A percentile compares a stretch with the other conserved stretches of the same genome.
Conservation (phyloP, 2,797 vertebrate genomes). For the Lacerta bilineata region DNA sequence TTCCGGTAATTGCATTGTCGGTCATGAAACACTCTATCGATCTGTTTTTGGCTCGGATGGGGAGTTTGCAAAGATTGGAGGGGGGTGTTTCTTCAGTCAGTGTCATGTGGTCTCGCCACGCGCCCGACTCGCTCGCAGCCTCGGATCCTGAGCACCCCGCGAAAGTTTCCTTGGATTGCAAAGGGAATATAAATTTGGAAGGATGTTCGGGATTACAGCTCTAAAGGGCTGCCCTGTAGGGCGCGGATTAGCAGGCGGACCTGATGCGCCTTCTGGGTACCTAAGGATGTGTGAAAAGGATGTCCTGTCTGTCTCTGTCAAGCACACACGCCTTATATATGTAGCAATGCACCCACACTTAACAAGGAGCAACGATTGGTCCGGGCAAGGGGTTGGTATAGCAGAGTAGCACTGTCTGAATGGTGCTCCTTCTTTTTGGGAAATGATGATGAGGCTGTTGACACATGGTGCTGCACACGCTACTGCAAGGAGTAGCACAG, state of each 20-base stretch:
- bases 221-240: not conserved
- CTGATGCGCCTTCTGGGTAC: too few relatives aligned
- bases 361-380: not conserved
- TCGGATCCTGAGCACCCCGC: not conserved
- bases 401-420: not conserved
- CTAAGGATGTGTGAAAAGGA: not conserved
- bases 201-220: too few relatives aligned
- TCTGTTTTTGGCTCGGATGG: not conserved
- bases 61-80: not conserved
- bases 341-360: not conserved
- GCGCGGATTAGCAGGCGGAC: not conserved
- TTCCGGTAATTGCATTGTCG: not conserved
- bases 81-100: not conserved
- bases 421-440: not conserved
- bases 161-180: not conserved
- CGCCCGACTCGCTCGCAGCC: not conserved
- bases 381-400: not conserved
- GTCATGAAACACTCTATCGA: too few relatives aligned
- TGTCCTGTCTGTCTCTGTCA: too few relatives aligned
- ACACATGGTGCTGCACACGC: too few relatives aligned
- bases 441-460: not conserved
- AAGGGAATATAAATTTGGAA: not conserved
- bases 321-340: not conserved
- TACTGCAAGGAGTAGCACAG: too few relatives aligned
- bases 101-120: not conserved